Evolutionary conservation across 2,888 invertebrate genomes (phyloP).

Genomic region (Drosophila ezoana): DNA sequence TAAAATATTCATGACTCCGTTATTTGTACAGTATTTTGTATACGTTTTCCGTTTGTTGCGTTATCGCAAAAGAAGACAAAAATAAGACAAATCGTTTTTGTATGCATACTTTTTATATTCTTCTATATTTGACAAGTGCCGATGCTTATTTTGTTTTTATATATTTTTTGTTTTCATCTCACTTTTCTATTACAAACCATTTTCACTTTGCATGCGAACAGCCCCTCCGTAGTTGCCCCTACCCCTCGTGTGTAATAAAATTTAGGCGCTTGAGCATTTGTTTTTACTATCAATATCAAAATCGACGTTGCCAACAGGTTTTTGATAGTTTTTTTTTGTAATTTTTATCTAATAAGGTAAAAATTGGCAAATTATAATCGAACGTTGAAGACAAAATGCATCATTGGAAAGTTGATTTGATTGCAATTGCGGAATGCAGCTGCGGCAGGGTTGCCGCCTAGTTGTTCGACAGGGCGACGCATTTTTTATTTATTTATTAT

Average conservation of each 20-base stretch:
- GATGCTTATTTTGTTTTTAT: conserved; percentile 14
- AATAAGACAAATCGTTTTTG: not conserved
- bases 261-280: conserved; percentile 53
- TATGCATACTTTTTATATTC: not conserved
- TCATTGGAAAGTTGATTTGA: conserved; percentile 82
- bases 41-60: not conserved
- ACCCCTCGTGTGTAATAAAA: conserved; percentile 26
- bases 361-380: conserved; percentile 64
- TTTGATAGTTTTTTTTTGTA: not conserved
- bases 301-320: conserved; percentile 59
- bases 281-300: conserved; percentile 31
- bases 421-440: conserved; percentile 76
- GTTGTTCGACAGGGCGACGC: conserved; percentile 75
- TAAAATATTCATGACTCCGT: not conserved
- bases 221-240: conserved; percentile 2
- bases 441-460: conserved; percentile 64
- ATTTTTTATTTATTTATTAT: conserved; percentile 33
- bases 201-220: conserved; percentile 67
- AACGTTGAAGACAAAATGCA: conserved; percentile 67
- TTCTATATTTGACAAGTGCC: conserved; percentile 18
- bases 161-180: conserved; percentile 13
- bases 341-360: conserved; percentile 64
- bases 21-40: not conserved
- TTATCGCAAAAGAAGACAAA: not conserved
- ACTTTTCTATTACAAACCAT: conserved; percentile 38